A percentile compares a stretch with the other conserved stretches of the same genome.
phyloP scores from a whole-genome alignment of 1,140 invertebrate genomes.

The Drosophila prosaltans region DNA sequence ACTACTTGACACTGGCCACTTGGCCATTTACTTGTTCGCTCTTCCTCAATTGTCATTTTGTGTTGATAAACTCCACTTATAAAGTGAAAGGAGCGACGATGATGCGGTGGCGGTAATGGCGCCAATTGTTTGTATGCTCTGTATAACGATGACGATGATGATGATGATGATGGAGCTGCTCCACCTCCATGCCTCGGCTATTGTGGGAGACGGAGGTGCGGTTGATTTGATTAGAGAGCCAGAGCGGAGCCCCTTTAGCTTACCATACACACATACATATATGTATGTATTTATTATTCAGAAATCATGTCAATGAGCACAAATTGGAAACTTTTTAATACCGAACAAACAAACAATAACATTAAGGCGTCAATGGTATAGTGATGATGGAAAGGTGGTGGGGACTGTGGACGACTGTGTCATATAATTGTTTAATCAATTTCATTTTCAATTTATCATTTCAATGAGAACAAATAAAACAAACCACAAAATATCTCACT shows the following conservation, averaged over 20 bases:
- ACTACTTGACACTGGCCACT: slow-evolving; percentile 64
- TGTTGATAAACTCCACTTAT: slow-evolving; percentile 59
- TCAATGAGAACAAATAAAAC: neutral
- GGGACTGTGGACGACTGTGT: no score
- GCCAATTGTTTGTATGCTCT: slow-evolving; percentile 47
- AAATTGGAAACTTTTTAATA: slow-evolving; percentile 63
- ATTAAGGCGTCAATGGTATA: neutral
- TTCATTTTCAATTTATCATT: slow-evolving; percentile 18
- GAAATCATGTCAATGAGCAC: slow-evolving; percentile 71
- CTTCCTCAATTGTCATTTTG: slow-evolving; percentile 73
- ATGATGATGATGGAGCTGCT: slow-evolving; percentile 3
- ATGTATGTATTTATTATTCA: slow-evolving; percentile 18
- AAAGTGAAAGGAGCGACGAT: slow-evolving; percentile 72
- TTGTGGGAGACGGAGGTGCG: slow-evolving; percentile 37
- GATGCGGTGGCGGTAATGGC: slow-evolving; percentile 25
- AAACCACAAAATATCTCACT: no score
- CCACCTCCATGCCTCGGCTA: no score
- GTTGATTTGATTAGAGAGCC: slow-evolving; percentile 57
- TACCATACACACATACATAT: slow-evolving; percentile 15
- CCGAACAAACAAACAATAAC: slow-evolving; percentile 27
- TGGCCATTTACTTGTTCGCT: slow-evolving; percentile 64
- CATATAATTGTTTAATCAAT: slow-evolving; percentile 2
- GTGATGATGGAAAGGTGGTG: neutral
- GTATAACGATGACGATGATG: neutral
- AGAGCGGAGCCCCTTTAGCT: slow-evolving; percentile 34